Evolutionary conservation across 2,797 vertebrate species (phyloP), one percentile per base, ranked within the genome.

Genomic region (Benthosema pterotum): DNA sequence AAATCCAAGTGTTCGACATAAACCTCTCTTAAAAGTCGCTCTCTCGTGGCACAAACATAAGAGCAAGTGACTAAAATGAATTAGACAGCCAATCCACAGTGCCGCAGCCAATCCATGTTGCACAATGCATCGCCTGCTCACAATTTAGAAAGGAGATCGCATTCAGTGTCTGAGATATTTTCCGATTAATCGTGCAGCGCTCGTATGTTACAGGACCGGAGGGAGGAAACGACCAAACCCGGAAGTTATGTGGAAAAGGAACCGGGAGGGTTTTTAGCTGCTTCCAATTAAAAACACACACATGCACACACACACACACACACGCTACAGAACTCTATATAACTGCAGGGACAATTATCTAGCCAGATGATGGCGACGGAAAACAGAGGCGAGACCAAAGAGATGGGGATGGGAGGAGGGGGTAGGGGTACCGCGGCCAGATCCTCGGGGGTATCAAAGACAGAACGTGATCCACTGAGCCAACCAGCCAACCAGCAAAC

Each of bases 291-390:
- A 3, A 1, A 14, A 3, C 51, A 0, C 60, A 17, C 63, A 45
- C 17, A 69, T 58, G 50, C 62, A 68, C 46, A 45, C 65, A 52
- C 49, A 42, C 64, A 61, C 55, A 67, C 58, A 64, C 58, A 62
- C 60, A n/a, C n/a, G n/a, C n/a, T n/a, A 5, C 16, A 7, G 5
- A 18, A 6, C 50, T 1, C 60, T n/a, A n/a, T 70, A 69, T 63
- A 83, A 85, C 77, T 71, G 73, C 77, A 65, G 81, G 72, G 69
- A 78, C 79, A 87, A 89, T 91, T 87, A 89, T 84, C 73, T 71
- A 38, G 32, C 83, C 88, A 89, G 83, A 90, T 80, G 82, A 86
- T 75, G 67, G 69, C 67, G 74, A 75, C 45, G 63, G 83, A 87
- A 89, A 87, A 67, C 72, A 3, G 43, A 80, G 83, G 75, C 63